These are phyloP conservation scores for Lithophane ornitopus DNA, from an alignment of 2,888 invertebrate genomes.

Conservation along the genomic window DNA sequence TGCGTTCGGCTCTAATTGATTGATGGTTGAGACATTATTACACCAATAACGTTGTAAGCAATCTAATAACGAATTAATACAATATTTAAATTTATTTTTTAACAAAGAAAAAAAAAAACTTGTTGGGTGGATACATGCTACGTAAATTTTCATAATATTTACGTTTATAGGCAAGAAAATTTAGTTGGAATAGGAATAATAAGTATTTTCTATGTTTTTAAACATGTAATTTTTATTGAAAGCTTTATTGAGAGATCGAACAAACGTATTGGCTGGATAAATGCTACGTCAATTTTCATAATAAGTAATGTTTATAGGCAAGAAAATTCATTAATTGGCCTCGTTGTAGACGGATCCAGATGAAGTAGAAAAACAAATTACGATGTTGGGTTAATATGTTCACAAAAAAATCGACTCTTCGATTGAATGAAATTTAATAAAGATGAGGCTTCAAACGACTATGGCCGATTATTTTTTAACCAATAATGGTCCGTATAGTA, in stretches of 20 bases:
- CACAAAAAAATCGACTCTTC: not conserved
- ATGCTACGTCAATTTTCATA: not conserved
- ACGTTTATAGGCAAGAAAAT: too few species aligned
- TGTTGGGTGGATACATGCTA: too few species aligned
- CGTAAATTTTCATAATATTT: too few species aligned
- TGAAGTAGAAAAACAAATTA: not conserved
- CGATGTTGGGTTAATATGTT: not conserved
- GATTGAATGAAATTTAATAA: not conserved
- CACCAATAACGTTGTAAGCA: slow-evolving; percentile 13
- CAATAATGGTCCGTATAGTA: too few species aligned
- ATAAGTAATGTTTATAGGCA: not conserved
- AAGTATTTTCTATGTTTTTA: not conserved
- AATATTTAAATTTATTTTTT: slow-evolving; percentile 5
- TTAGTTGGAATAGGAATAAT: not conserved
- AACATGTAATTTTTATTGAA: not conserved
- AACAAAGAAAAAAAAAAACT: too few species aligned
- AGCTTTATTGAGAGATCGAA: too few species aligned
- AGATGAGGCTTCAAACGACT: not conserved
- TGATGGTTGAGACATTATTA: slow-evolving; percentile 24
- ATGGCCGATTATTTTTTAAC: too few species aligned
- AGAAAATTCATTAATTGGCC: not conserved
- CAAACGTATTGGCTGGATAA: not conserved
- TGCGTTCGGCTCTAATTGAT: slow-evolving; percentile 37
- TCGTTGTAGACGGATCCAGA: not conserved
- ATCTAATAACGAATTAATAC: slow-evolving; percentile 48